phyloP scores from a whole-genome alignment of 1,140 invertebrate genomes.

The Pseudomyrmex gracilis region DNA sequence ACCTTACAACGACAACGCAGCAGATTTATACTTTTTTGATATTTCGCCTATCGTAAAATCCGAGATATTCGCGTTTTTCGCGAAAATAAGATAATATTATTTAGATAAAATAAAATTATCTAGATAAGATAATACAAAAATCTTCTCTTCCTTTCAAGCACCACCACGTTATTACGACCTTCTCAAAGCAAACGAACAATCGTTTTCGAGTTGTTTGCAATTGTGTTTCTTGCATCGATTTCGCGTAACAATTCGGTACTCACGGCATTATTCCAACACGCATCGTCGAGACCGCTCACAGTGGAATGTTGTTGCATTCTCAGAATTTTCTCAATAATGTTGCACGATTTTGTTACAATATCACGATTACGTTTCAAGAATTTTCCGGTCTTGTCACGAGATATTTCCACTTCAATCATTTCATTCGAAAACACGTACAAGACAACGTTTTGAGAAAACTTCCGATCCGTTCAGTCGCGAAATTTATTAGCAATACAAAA shows the following conservation, averaged over 20 bases:
- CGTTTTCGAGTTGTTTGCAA: constrained; percentile 24
- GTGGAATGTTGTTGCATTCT: constrained; percentile 15
- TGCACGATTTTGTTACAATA: constrained; percentile 10
- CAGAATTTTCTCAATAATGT: constrained; percentile 39
- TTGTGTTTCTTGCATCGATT: constrained; percentile 16
- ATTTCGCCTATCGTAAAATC: too few species aligned
- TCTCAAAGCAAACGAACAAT: constrained; percentile 16
- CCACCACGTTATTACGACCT: background rate
- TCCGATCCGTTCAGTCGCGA: background rate
- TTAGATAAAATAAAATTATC: too few species aligned
- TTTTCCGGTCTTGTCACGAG: background rate
- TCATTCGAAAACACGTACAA: background rate
- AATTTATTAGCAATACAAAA: too few species aligned
- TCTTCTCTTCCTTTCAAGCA: too few species aligned
- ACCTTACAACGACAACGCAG: background rate
- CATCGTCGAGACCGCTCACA: constrained; percentile 17
- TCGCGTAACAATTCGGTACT: constrained; percentile 21
- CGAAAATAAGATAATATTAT: too few species aligned
- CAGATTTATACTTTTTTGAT: too few species aligned
- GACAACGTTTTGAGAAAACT: too few species aligned
- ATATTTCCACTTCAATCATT: constrained; percentile 20
- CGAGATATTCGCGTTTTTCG: too few species aligned
- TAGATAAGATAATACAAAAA: too few species aligned
- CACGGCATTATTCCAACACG: constrained; percentile 14
- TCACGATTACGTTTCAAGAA: constrained; percentile 37